A percentile compares a stretch with the other conserved stretches of the same genome.
These are phyloP conservation scores for Gryon sp. DNA, from an alignment of 1,140 invertebrate species.

Conservation along the genomic window DNA sequence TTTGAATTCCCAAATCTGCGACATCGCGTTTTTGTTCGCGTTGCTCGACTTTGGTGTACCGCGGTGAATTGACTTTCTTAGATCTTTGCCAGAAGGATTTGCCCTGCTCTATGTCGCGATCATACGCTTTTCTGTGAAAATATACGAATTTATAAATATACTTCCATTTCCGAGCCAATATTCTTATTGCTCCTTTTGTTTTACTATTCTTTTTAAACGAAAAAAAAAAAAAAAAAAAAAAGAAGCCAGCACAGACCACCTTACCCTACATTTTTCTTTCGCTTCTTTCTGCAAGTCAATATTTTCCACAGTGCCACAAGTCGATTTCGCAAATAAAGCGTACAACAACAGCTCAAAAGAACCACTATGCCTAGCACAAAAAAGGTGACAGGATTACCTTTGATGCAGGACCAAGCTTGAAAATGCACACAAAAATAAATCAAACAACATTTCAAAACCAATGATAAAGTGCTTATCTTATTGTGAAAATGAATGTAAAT, in stretches of 20 bases:
- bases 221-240: no score
- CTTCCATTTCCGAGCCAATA: conserved; percentile 5
- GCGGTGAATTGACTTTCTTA: conserved; percentile 53
- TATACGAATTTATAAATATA: conserved; percentile 11
- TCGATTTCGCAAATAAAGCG: conserved; percentile 65
- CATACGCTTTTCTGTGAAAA: conserved; percentile 43
- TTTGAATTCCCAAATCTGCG: conserved; percentile 59
- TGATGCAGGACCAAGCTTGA: conserved; percentile 52
- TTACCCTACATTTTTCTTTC: conserved; percentile 40
- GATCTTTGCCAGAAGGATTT: conserved; percentile 32
- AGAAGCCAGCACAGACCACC: not conserved
- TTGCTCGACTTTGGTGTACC: conserved; percentile 52
- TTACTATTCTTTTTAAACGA: not conserved
- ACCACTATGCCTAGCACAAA: conserved; percentile 49
- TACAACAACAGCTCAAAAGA: conserved; percentile 69
- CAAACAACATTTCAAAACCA: no score
- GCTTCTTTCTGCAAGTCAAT: conserved; percentile 54
- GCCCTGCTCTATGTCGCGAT: conserved; percentile 52
- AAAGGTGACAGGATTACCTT: conserved; percentile 42
- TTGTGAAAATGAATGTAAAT: no score
- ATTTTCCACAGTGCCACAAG: conserved; percentile 54
- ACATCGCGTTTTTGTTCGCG: conserved; percentile 38
- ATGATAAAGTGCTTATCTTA: no score
- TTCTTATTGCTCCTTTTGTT: not conserved
- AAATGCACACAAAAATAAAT: conserved; percentile 14